Evolutionary conservation across 2,888 invertebrate species (phyloP).

Genomic region (Perizoma flavofasciatum): DNA sequence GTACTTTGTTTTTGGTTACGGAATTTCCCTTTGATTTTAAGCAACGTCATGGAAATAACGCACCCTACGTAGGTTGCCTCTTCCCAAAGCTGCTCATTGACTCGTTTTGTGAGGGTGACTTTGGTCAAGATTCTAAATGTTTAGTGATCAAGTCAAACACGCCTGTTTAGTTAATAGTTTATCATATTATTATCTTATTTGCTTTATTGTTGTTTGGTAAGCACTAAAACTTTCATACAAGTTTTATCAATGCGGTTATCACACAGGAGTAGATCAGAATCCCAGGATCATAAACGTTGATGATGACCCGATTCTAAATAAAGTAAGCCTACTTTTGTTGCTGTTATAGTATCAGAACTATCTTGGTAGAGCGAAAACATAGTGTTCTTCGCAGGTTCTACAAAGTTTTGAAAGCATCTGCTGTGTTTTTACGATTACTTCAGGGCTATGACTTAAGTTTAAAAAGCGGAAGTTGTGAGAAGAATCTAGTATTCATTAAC

Average conservation of each 20-base stretch:
- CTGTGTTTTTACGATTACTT: not conserved
- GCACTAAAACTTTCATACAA: too few relatives aligned
- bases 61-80: constrained; percentile 20
- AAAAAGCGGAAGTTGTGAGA: not conserved
- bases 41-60: constrained; percentile 25
- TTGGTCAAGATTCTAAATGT: constrained; percentile 8
- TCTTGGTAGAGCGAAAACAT: not conserved
- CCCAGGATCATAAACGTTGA: too few relatives aligned
- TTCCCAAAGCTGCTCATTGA: constrained; percentile 24
- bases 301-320: too few relatives aligned
- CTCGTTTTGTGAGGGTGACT: constrained; percentile 23
- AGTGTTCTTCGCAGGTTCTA: not conserved
- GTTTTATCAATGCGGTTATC: too few relatives aligned
- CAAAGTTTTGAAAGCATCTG: not conserved
- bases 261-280: too few relatives aligned
- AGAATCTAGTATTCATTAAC: not conserved
- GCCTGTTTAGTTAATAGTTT: not conserved
- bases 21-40: constrained; percentile 26
- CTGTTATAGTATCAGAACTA: not conserved
- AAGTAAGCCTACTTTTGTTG: too few relatives aligned
- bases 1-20: constrained; percentile 5
- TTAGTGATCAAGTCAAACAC: constrained; percentile 16
- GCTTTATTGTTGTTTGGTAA: too few relatives aligned
- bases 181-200: too few relatives aligned
- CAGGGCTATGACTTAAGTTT: not conserved